phyloP scores from a whole-genome alignment of 2,888 invertebrate species.

The Eupithecia dodoneata region DNA sequence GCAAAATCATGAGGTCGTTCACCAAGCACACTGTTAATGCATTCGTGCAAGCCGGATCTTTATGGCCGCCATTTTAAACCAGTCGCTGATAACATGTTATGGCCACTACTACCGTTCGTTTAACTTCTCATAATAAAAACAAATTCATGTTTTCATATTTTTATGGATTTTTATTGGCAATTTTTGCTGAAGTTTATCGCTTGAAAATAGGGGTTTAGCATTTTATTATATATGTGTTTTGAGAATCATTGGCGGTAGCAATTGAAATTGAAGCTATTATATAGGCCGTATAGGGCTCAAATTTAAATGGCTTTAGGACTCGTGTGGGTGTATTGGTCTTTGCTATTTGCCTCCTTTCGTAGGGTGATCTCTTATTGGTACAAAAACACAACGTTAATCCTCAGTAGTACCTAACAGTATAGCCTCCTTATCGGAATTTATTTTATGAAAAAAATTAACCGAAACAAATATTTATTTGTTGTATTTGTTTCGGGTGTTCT shows the following conservation, averaged over 20 bases:
- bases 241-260: background rate
- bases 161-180: constrained; percentile 7
- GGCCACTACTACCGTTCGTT: constrained; percentile 24
- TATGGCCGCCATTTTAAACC: constrained; percentile 30
- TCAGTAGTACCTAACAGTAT: too few relatives aligned
- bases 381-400: background rate
- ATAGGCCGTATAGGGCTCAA: background rate
- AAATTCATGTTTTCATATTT: constrained; percentile 11
- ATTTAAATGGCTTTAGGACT: background rate
- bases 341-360: background rate
- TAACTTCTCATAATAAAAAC: constrained; percentile 28
- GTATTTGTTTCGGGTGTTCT: too few relatives aligned
- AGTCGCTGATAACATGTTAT: constrained; percentile 35
- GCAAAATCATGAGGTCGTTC: background rate
- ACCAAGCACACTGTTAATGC: constrained; percentile 19
- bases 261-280: background rate
- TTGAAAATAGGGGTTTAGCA: background rate
- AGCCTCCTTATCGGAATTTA: background rate
- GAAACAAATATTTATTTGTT: too few relatives aligned
- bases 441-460: too few relatives aligned
- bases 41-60: constrained; percentile 30
- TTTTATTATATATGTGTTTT: background rate
- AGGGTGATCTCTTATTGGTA: background rate
- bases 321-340: too few relatives aligned
- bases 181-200: constrained; percentile 8